These are phyloP conservation scores for roundworm (Caenorhabditis elegans) DNA, from an alignment of 1,140 invertebrate species.

Conservation along the genomic window WBcel235 BX284602.5:12894001-12894500, in stretches of 20 bases:
- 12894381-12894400: too few species aligned
- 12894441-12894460: too few species aligned
- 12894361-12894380: too few species aligned
- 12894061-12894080: not conserved
- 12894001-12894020: not conserved
- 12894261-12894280: not conserved
- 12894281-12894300: too few species aligned
- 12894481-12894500: too few species aligned
- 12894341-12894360: too few species aligned
- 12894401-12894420: too few species aligned
- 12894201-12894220: not conserved
- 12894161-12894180: not conserved
- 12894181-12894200: not conserved
- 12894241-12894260: not conserved
- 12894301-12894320: too few species aligned
- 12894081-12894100: not conserved
- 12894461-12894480: too few species aligned
- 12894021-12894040: not conserved
- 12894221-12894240: not conserved
- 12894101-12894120: not conserved
- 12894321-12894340: too few species aligned
- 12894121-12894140: too few species aligned
- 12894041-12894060: not conserved
- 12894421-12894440: too few species aligned
- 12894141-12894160: not conserved